These are phyloP conservation scores for Isichthys henryi DNA, from an alignment of 2,113 vertebrate species.

Conservation along the genomic window DNA sequence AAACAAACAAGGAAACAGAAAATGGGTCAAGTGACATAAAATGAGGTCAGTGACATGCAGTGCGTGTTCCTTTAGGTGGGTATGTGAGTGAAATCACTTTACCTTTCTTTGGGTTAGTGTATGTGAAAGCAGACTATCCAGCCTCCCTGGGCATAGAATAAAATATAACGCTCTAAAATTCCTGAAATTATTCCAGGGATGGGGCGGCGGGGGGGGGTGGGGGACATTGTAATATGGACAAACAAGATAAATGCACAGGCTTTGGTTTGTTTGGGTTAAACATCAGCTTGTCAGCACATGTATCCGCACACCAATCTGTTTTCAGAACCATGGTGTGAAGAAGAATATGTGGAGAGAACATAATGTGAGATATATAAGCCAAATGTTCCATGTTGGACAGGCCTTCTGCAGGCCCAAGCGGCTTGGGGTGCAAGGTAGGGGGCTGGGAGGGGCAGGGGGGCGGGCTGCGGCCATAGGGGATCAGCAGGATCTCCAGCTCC, in stretches of 20 bases:
- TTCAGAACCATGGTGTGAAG: not conserved
- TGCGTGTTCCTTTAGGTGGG: not conserved
- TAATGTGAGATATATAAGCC: not conserved
- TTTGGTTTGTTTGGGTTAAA: not conserved
- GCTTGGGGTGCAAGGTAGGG: not conserved
- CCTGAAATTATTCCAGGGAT: not conserved
- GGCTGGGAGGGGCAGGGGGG: not conserved
- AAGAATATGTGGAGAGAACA: not conserved
- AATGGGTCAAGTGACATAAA: not conserved
- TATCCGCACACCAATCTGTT: not conserved
- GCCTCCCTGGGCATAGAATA: not conserved
- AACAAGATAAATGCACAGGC: not conserved
- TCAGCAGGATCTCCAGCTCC: not conserved
- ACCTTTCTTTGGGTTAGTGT: not conserved
- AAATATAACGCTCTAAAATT: not conserved
- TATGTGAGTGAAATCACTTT: not conserved
- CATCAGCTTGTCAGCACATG: not conserved
- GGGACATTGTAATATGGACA: not conserved
- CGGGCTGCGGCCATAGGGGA: no score
- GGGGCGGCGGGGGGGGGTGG: no score
- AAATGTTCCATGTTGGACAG: not conserved
- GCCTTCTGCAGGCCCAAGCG: not conserved
- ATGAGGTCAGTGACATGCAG: not conserved
- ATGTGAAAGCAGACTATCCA: not conserved
- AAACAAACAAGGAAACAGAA: not conserved